Evolutionary conservation across 2,888 invertebrate species (phyloP).

Genomic region (Melanotus villosus): DNA sequence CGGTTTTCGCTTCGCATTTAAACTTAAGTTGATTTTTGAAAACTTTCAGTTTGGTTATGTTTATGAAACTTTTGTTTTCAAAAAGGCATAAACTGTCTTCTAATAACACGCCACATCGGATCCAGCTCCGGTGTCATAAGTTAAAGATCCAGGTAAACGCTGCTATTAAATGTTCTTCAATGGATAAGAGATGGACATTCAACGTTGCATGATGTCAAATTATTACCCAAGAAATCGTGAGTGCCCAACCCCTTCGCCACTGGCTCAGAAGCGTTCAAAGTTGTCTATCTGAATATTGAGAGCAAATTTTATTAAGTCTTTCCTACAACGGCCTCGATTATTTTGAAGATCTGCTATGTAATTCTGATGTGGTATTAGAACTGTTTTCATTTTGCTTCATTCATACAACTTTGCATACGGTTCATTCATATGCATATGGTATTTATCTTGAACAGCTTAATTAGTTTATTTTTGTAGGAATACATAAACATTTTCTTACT

Average conservation of each 20-base stretch:
- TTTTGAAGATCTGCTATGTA: not conserved
- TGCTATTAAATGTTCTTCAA: constrained; percentile 20
- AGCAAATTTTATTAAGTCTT: not conserved
- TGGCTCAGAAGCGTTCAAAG: constrained; percentile 24
- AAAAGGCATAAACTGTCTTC: not conserved
- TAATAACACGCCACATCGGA: not conserved
- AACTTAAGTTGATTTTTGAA: no score
- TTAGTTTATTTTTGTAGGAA: no score
- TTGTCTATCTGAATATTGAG: not conserved
- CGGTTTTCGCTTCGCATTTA: no score
- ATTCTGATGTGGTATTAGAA: constrained; percentile 9
- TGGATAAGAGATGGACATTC: constrained; percentile 25
- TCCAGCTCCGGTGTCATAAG: not conserved
- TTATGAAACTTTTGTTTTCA: not conserved
- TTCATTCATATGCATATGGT: constrained; percentile 22
- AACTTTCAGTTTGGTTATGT: no score
- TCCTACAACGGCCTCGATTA: not conserved
- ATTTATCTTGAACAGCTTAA: no score
- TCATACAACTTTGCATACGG: no score
- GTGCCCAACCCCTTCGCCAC: constrained; percentile 29
- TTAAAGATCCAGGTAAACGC: constrained; percentile 4
- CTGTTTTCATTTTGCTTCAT: constrained; percentile 5
- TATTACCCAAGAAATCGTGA: constrained; percentile 25
- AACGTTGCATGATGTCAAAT: constrained; percentile 27
- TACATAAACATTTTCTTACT: no score